Base-by-base conservation (phyloP, 1,140 invertebrate species). In the Drosophila novamexicana region DNA sequence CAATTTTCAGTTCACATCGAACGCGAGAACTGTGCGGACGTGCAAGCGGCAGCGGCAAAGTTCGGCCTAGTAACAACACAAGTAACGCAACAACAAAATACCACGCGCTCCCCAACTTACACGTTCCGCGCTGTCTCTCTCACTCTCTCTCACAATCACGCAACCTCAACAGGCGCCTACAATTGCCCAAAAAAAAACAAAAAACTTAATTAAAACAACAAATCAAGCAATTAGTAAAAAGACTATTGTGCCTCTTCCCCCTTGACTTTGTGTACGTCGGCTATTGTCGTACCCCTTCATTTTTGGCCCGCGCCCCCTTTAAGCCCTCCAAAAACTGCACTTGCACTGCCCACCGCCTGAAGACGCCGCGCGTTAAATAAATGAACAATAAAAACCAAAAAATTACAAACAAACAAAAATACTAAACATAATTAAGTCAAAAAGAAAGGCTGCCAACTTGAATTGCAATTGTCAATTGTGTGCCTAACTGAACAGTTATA, bases 11-110 rank as follows among this genome's bases (percentile, higher is more conserved):
- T 82, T 85, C 77, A 77, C 50, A 83, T 85, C 71, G 74, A 89
- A 85, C 84, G 84, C 76, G 79, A 83, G 77, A 85, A 90, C 75
- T 72, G 83, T 79, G 78, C 81, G 82, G 81, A 82, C 84, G 86
- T 85, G 79, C 67, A 45, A 71, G 77, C 59, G 71, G 57, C 66
- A 77, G 65, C 57, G 73, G 66, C 66, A 67, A 65, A 66, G 61
- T 74, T 74, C 71, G 65, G 65, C 50, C 65, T 49, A 68, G 42
- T 68, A 69, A 68, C 42, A 69, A 68, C 42, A 53, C 53, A 61
- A 61, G 58, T 61, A 61, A 61, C 58, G 44, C 44, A 49, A 34
- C 42, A 45, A 68, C 50, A 69, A 71, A 71, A 49, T 1, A 49
- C 56, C 61, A 44, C 68, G 66, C 58, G 47, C 56, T 54, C 57